These are phyloP conservation scores for Schizotus pectinicornis DNA, from an alignment of 2,888 invertebrate genomes.

Conservation along the genomic window DNA sequence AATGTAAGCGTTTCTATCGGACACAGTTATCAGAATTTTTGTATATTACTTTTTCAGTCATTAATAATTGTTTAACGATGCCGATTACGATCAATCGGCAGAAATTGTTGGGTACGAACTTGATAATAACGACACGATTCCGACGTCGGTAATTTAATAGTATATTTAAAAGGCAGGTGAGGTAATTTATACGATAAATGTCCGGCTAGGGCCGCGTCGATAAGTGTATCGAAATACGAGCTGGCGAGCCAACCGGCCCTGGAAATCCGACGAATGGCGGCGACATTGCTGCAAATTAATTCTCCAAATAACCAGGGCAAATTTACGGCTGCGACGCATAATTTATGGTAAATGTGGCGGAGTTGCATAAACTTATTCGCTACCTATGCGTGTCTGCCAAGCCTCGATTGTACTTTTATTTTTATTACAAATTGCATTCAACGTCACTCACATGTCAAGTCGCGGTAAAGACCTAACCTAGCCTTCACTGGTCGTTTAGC, in stretches of 20 bases:
- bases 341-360: slow-evolving; percentile 8
- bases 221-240: too few species aligned
- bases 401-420: slow-evolving; percentile 21
- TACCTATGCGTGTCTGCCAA: slow-evolving; percentile 30
- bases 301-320: slow-evolving; percentile 18
- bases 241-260: too few species aligned
- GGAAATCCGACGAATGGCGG: too few species aligned
- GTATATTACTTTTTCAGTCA: slow-evolving; percentile 13
- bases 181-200: not conserved
- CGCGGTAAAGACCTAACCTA: too few species aligned
- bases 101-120: not conserved
- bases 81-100: slow-evolving; percentile 14
- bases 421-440: slow-evolving; percentile 26
- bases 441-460: slow-evolving; percentile 31
- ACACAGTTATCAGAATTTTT: slow-evolving; percentile 19
- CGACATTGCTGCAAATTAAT: not conserved
- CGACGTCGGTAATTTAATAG: slow-evolving; percentile 1
- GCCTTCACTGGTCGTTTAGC: too few species aligned
- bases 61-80: slow-evolving; percentile 26
- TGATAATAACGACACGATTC: slow-evolving; percentile 5
- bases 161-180: not conserved
- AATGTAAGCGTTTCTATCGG: slow-evolving; percentile 28
- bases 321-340: slow-evolving; percentile 13
- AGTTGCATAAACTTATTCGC: slow-evolving; percentile 23
- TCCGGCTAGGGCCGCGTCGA: too few species aligned